Evolutionary conservation across 1,140 invertebrate genomes (phyloP), one percentile per base, ranked within the genome.

Genomic region (Amphibalanus amphitrite): DNA sequence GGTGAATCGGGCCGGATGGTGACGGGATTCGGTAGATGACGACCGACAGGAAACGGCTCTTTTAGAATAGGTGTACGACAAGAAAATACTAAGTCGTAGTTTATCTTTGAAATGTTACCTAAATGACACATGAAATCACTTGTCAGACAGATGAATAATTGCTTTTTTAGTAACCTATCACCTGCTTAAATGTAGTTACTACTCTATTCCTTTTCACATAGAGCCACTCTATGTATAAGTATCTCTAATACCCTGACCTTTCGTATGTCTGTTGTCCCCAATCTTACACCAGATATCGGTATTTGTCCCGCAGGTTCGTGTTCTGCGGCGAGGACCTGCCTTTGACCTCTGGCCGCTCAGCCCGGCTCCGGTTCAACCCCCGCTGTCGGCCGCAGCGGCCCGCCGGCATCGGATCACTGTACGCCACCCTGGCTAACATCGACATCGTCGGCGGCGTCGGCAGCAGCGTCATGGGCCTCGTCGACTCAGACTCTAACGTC

Each of bases 311-410:
- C n/a, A n/a, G n/a, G n/a, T n/a, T n/a, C 59, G 73, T 71, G 69
- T 73, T 76, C 38, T 76, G 75, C 67, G 75, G 74, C 20, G 69
- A 73, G 28, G 75, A 76, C 33, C 47, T 33, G 71, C 28, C 75
- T 38, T 72, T 76, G 33, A 26, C 26, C 10, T 73, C 73, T 0
- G 73, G 71, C 3, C 72, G 65, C 20, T 64, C 40, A 28, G 70
- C 72, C 26, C 69, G 71, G 38, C 71, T 76, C 69, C 70, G 69
- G 29, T 70, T 71, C 68, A 72, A 73, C 26, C 69, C 69, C 0
- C 71, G 28, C 28, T 76, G 75, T 65, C 73, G 74, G 0, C 65
- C 70, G 38, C 73, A 73, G 28, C 69, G 72, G 15, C 47, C 30
- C 0, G 20, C 70, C 26, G 71, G 73, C 13, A 68, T 68, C 3